Base-by-base conservation (phyloP, 2,113 vertebrate species). In the Chionomys nivalis region DNA sequence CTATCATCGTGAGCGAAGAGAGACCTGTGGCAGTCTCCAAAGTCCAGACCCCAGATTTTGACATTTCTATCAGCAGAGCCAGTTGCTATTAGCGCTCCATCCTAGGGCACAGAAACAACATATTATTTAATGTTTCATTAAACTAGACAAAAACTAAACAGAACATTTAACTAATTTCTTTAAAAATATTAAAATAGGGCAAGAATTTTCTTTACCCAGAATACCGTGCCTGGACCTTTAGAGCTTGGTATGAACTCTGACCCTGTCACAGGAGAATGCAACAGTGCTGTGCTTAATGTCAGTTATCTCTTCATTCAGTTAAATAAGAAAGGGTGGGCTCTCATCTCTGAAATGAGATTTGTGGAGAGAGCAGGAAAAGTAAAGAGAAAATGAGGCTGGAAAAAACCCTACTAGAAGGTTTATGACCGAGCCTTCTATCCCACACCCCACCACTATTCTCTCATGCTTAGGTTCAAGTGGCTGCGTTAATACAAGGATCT, bases 1-100 rank as follows among this genome's bases (percentile, higher is more conserved):
- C 99, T 99, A 99, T 99, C 99, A 8, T 99, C 99, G 2, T 99
- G 99, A 42, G 99, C 99, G 96, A 99, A 99, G 97, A 99, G 99
- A 81, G 99, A 99, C 68, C 99, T 99, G 96, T 99, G 99, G 96
- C 99, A 99, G 97, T 99, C 99, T 21, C 99, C 99, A 11, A 99
- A 99, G 97, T 99, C 99, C 98, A 99, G 95, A 81, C 99, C 99
- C 99, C 99, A 99, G 88, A 99, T 99, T 97, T 99, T 99, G 96
- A 99, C 99, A 24, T 99, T 99, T 81, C 99, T 99, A 97, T 99
- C 99, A 7, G 99, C 99, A 19, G 99, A 99, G 52, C 99, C 99
- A 0, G 99, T 99, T 1, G 99, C 99, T 91, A 99, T 99, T 0
- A 99, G 97, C 2, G 98, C 81, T 91, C 98, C 99, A 91, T 99